These are phyloP conservation scores for Oreochromis aureus DNA, from an alignment of 2,113 vertebrate species.

Conservation along the genomic window DNA sequence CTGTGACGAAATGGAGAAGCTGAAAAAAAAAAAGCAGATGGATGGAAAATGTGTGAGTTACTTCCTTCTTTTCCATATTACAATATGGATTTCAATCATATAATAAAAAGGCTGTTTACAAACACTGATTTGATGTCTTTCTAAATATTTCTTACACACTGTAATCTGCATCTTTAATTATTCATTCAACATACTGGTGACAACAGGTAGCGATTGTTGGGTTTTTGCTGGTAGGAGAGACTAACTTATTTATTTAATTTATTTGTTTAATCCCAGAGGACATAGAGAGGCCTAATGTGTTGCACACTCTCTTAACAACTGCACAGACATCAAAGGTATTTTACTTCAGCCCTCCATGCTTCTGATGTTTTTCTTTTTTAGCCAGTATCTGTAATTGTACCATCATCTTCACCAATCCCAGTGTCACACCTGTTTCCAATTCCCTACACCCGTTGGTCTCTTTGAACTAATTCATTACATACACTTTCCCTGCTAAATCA, in stretches of 20 bases:
- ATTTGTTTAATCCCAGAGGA: conserved; percentile 9
- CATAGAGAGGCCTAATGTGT: background rate
- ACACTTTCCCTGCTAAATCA: conserved; percentile 28
- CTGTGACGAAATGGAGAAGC: background rate
- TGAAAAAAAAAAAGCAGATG: background rate
- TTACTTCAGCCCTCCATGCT: background rate
- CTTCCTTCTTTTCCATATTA: background rate
- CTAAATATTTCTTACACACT: background rate
- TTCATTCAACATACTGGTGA: conserved; percentile 32
- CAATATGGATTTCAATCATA: background rate
- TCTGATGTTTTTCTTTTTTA: background rate
- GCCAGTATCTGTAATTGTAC: background rate
- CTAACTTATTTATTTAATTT: conserved; percentile 16
- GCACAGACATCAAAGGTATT: background rate
- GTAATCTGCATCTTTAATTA: conserved; percentile 40
- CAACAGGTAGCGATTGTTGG: conserved; percentile 19
- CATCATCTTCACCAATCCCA: background rate
- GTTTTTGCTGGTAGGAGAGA: conserved; percentile 24
- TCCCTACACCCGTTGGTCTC: background rate
- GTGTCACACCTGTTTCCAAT: conserved; percentile 2
- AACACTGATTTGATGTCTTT: background rate
- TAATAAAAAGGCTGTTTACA: background rate
- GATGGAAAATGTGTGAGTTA: background rate
- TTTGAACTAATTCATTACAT: conserved; percentile 14
- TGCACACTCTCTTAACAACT: background rate